These are phyloP conservation scores for Rhegmatorhina hoffmannsi DNA, from an alignment of 2,113 vertebrate species.

Conservation along the genomic window DNA sequence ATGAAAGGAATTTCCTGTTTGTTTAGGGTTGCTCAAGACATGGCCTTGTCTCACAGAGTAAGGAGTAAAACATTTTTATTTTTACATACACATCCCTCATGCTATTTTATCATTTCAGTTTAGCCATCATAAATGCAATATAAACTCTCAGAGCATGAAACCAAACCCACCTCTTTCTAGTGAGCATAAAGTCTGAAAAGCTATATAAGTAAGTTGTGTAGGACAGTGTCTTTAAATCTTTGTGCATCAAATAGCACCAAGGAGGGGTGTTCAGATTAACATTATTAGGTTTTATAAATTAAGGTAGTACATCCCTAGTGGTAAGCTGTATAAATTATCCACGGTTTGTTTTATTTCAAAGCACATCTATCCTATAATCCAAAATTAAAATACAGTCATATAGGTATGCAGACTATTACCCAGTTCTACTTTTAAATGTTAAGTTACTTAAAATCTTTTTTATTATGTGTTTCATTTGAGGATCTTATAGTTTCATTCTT, in stretches of 20 bases:
- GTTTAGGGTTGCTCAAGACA: not conserved
- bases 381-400: not conserved
- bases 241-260: not conserved
- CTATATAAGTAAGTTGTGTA: not conserved
- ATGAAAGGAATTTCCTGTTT: not conserved
- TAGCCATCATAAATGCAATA: not conserved
- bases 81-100: not conserved
- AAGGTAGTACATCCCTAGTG: not conserved
- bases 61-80: not conserved
- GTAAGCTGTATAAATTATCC: not conserved
- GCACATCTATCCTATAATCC: not conserved
- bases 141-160: not conserved
- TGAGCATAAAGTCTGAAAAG: not conserved
- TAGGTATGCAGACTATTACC: not conserved
- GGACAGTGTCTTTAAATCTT: not conserved
- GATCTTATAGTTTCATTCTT: not conserved
- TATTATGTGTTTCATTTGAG: slow-evolving; percentile 27
- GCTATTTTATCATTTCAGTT: not conserved
- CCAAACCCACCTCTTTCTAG: not conserved
- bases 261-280: not conserved
- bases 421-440: not conserved
- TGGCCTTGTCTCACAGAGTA: not conserved
- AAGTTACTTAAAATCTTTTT: not conserved
- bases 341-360: not conserved
- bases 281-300: not conserved